Evolutionary conservation across 2,888 invertebrate species (phyloP).

Genomic region (Morpho deidamia): DNA sequence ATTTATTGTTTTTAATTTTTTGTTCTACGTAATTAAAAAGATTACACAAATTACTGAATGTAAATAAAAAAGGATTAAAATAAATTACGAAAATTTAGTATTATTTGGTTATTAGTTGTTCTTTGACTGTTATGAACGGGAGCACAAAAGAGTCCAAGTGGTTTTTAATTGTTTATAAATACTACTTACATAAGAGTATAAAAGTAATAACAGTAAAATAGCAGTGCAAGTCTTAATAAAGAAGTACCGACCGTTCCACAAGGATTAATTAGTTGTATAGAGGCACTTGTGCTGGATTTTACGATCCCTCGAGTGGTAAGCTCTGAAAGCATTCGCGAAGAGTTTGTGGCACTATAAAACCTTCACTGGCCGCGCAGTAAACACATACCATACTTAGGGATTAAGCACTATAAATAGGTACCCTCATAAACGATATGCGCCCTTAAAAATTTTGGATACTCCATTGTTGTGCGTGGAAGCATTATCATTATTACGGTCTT

Average conservation of each 20-base stretch:
- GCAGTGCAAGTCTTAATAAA: slow-evolving; percentile 24
- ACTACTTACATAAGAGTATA: slow-evolving; percentile 29
- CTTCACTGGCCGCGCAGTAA: slow-evolving; percentile 23
- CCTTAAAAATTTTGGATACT: slow-evolving; percentile 21
- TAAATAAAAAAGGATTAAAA: no score
- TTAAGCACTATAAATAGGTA: slow-evolving; percentile 25
- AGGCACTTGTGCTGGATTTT: slow-evolving; percentile 48
- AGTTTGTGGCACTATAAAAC: slow-evolving; percentile 50
- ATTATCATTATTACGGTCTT: slow-evolving; percentile 7
- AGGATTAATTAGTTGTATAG: slow-evolving; percentile 52
- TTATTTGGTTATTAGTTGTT: no score
- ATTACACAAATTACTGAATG: no score
- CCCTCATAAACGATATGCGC: slow-evolving; percentile 53
- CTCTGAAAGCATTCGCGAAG: slow-evolving; percentile 38
- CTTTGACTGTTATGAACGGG: no score
- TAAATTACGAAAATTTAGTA: no score
- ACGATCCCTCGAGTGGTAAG: slow-evolving; percentile 43
- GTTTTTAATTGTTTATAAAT: slow-evolving; percentile 3
- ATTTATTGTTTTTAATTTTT: no score
- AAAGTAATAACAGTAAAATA: slow-evolving; percentile 24
- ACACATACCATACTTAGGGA: slow-evolving; percentile 35
- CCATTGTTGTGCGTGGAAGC: slow-evolving; percentile 9
- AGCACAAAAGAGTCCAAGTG: no score
- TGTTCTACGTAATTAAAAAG: no score
- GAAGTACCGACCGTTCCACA: slow-evolving; percentile 28